These are phyloP conservation scores for Anolis apletophallus DNA, from an alignment of 2,797 vertebrate species.

Conservation along the genomic window DNA sequence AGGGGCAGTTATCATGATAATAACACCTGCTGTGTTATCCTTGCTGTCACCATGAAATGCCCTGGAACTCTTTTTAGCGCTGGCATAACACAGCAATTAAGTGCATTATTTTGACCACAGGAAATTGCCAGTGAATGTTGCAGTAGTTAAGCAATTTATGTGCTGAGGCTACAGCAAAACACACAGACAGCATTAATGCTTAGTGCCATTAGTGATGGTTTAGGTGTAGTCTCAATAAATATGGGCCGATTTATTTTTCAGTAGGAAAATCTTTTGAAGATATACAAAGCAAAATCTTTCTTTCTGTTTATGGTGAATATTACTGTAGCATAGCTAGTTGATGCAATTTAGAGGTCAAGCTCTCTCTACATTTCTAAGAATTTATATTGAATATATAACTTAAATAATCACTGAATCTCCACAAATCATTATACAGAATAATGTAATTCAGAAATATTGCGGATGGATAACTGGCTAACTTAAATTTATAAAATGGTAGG, in stretches of 20 bases:
- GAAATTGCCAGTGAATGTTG: slow-evolving; percentile 68
- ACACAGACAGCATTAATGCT: slow-evolving; percentile 29
- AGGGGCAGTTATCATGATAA: slow-evolving; percentile 66
- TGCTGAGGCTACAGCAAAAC: background rate
- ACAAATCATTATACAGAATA: background rate
- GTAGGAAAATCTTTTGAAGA: background rate
- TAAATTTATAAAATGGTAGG: background rate
- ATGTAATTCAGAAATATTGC: background rate
- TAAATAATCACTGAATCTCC: background rate
- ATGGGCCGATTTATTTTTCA: slow-evolving; percentile 11
- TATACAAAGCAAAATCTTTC: background rate
- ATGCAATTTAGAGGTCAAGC: background rate
- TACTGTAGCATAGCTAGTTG: background rate
- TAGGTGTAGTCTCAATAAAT: slow-evolving; percentile 32
- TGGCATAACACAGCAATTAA: slow-evolving; percentile 60
- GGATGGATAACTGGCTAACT: background rate
- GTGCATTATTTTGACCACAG: slow-evolving; percentile 58
- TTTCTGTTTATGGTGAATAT: background rate
- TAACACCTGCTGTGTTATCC: slow-evolving; percentile 68
- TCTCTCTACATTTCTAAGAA: background rate
- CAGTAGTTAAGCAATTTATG: slow-evolving; percentile 49
- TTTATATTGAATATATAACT: background rate
- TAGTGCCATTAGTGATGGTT: background rate
- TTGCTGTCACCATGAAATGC: slow-evolving; percentile 57
- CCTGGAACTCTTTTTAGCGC: slow-evolving; percentile 32